Base-by-base conservation (phyloP, 2,888 invertebrate genomes). In the Orgyia antiqua region DNA sequence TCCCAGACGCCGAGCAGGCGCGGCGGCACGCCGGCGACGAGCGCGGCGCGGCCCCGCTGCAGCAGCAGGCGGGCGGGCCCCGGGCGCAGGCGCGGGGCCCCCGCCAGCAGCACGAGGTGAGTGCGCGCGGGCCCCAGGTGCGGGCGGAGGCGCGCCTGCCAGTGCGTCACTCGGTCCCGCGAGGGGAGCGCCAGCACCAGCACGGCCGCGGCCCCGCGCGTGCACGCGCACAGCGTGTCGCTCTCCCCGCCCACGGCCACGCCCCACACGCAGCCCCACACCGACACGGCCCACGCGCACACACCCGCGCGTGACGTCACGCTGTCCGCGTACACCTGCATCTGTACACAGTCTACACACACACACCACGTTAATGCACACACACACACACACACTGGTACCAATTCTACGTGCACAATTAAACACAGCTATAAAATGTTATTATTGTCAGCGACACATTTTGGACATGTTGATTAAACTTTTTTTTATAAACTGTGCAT, bases 241-340 rank as follows among this genome's bases (percentile, higher is more conserved):
- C 93, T 93, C 83, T 96, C 96, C 78, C 95, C 95, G 87, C 96
- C 96, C 61, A 95, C 88, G 34, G 94, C 94, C 82, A 96, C 95
- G 48, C 94, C 94, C 39, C 92, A 89, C 86, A 96, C 94, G 60
- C 94, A 88, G 39, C 94, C 96, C 75, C 95, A 93, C 66, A 96
- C 88, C 38, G 95, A 93, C 39, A 96, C 89, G 36, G 94, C 93
- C 84, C 95, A 95, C 54, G 93, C 91, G 77, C 91, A 45, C 13
- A 59, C 58, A 41, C 66, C 43, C 49, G 68, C 86, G 28, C 89
- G 87, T 17, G 87, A 86, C 39, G 93, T 59, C 92, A 92, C 92
- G 64, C 93, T 91, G 87, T 96, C 95, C 53, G 95, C 90, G 86
- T 94, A 96, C 60, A 96, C 88, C 78, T 94, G 93, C 61, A 96